Evolutionary conservation across 2,888 invertebrate species (phyloP).

Genomic region (Philopedon plagiatum): DNA sequence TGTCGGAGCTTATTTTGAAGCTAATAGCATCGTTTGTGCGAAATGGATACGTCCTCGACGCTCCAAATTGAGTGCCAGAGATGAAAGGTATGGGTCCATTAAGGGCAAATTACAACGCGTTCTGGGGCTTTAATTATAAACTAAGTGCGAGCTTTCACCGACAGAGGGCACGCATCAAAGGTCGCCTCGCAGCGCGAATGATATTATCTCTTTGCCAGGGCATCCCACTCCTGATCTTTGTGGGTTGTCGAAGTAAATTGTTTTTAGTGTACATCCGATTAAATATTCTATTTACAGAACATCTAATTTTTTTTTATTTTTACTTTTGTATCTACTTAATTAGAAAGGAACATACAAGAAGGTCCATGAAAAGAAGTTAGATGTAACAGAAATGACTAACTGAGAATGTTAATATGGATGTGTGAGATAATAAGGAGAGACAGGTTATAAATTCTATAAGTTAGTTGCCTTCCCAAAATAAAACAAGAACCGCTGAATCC

Average conservation of each 20-base stretch:
- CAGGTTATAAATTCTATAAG: no score
- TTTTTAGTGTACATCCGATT: not conserved
- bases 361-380: no score
- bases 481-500: no score
- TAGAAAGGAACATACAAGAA: no score
- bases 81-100: slow-evolving; percentile 65
- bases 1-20: slow-evolving; percentile 46
- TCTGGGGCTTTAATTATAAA: slow-evolving; percentile 65
- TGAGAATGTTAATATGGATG: no score
- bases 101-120: slow-evolving; percentile 62
- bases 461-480: no score
- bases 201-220: slow-evolving; percentile 32
- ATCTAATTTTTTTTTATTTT: no score
- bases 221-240: slow-evolving; percentile 10
- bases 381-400: no score
- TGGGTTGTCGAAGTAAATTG: not conserved
- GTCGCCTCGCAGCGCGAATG: slow-evolving; percentile 31
- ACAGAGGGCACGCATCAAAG: slow-evolving; percentile 60
- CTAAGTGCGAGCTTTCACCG: slow-evolving; percentile 58
- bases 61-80: slow-evolving; percentile 58
- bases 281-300: no score
- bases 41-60: slow-evolving; percentile 52
- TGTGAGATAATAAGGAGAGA: no score
- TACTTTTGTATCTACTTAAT: no score
- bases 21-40: slow-evolving; percentile 53